Evolutionary conservation across 1,140 invertebrate genomes (phyloP), one percentile per base, ranked within the genome.

Genomic region (Brachionus paranguensis): DNA sequence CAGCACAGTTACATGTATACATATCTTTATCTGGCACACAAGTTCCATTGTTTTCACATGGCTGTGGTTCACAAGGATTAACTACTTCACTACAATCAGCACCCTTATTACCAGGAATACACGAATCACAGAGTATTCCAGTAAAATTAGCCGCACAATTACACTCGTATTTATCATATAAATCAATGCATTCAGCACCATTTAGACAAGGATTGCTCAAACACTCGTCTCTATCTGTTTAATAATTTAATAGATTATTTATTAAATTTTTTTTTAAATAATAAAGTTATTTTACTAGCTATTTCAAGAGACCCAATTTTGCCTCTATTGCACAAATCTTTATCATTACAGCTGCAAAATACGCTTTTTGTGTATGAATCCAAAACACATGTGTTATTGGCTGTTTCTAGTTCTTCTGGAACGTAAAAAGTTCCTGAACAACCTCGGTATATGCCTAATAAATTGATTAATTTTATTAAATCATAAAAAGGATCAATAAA

Each of bases 171-270:
- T 53, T 60, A 27, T 83, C 27, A 14, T 64, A 41, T 64, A 43
- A 43, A 70, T 83, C 78, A 6, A 83, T 2, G 86, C 96, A 99
- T 0, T 92, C 93, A 0, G 95, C 96, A 41, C 93, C 94, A 88
- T 97, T 95, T 84, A 92, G 90, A 88, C 97, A 99, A 0, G 96
- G 96, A 86, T 94, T 94, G 0, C 94, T 96, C 87, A 96, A 96
- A 88, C 97, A 99, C 88, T 97, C 95, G 78, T 87, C 78, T 7
- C 86, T 74, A 29, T 85, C 78, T 81, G 8, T 12, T 27, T 11
- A 74, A 33, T 14, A 20, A 43, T 12, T 27, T 11, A 74, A 33
- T 14, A 20, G 17, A 74, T 74, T 27, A 74, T 41, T 14, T 47
- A 6, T 47, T 47, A 47, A 14, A 5, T 14, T 14, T 68, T 68